Conservation (phyloP, 2,797 vertebrate species). For the Microchirus variegatus region DNA sequence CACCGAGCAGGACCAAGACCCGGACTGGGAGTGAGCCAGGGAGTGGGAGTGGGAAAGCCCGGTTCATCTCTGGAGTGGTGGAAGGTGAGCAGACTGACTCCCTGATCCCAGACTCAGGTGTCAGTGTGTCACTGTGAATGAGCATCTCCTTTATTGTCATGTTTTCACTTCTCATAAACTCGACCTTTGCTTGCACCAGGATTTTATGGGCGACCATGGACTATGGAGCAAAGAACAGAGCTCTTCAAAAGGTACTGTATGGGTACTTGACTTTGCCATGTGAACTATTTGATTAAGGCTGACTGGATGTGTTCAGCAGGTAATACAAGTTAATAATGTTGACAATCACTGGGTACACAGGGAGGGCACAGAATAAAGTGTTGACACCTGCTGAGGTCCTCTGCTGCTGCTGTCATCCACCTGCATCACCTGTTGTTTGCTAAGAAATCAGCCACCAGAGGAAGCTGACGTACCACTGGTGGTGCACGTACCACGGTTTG, state of each 20-base stretch:
- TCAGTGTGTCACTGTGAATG: no score
- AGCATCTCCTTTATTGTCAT: neutral
- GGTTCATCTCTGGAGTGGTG: slow-evolving; percentile 92
- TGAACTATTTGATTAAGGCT: neutral
- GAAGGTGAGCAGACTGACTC: slow-evolving; percentile 84
- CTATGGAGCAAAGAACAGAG: slow-evolving; percentile 97
- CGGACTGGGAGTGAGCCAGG: no score
- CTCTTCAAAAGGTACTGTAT: slow-evolving; percentile 90
- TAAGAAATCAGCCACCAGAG: no score
- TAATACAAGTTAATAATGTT: no score
- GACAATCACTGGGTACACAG: no score
- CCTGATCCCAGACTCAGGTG: no score
- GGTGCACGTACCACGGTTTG: no score
- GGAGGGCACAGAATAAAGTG: no score
- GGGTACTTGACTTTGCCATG: neutral
- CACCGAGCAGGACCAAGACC: slow-evolving; percentile 12
- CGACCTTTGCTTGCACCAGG: slow-evolving; percentile 79
- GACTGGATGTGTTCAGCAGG: neutral
- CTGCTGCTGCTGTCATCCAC: no score
- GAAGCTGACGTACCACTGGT: no score
- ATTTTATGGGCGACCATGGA: slow-evolving; percentile 99
- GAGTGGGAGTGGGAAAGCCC: slow-evolving; percentile 50
- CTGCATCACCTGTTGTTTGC: no score
- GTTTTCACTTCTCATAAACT: slow-evolving; percentile 1
- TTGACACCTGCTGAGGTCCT: no score